phyloP scores from a whole-genome alignment of 2,113 vertebrate species.

The Macquaria australasica region DNA sequence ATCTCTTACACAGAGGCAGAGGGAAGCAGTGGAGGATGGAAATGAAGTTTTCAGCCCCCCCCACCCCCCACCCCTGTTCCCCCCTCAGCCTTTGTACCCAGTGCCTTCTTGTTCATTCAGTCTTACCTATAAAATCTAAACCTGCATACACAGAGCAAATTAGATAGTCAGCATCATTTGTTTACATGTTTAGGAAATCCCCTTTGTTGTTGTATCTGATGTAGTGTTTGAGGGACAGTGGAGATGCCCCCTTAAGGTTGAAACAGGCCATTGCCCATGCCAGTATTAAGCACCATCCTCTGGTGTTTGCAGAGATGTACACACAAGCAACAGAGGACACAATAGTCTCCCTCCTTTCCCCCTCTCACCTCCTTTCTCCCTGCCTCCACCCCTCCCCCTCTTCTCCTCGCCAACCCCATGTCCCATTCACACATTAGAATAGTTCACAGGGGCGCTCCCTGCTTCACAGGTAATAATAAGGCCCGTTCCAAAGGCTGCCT shows the following conservation, averaged over 20 bases:
- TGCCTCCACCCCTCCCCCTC: conserved; percentile 9
- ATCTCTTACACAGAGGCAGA: conserved; percentile 89
- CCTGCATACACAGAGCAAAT: conserved; percentile 9
- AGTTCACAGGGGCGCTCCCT: conserved; percentile 75
- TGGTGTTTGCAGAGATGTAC: conserved; percentile 43
- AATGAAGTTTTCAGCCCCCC: conserved; percentile 88
- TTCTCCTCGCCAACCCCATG: conserved; percentile 34
- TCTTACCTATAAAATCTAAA: conserved; percentile 57
- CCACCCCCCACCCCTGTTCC: conserved; percentile 79
- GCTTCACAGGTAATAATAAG: conserved; percentile 83
- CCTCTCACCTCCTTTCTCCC: conserved; percentile 33
- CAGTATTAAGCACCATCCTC: conserved; percentile 11
- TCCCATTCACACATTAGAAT: conserved; percentile 74
- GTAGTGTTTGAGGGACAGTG: conserved; percentile 28
- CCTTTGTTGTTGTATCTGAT: conserved; percentile 17
- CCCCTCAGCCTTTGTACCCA: conserved; percentile 76
- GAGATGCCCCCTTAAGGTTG: conserved; percentile 72
- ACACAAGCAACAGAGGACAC: conserved; percentile 40
- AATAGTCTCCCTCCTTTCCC: conserved; percentile 41
- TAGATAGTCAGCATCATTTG: conserved; percentile 26
- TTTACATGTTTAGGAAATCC: conserved; percentile 16
- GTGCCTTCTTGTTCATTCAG: conserved; percentile 56
- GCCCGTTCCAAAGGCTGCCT: conserved; percentile 79
- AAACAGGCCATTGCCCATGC: conserved; percentile 57
- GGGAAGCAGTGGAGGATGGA: conserved; percentile 87